These are phyloP conservation scores for Butastur rufipennis DNA, from an alignment of 2,113 vertebrate genomes.

Conservation along the genomic window DNA sequence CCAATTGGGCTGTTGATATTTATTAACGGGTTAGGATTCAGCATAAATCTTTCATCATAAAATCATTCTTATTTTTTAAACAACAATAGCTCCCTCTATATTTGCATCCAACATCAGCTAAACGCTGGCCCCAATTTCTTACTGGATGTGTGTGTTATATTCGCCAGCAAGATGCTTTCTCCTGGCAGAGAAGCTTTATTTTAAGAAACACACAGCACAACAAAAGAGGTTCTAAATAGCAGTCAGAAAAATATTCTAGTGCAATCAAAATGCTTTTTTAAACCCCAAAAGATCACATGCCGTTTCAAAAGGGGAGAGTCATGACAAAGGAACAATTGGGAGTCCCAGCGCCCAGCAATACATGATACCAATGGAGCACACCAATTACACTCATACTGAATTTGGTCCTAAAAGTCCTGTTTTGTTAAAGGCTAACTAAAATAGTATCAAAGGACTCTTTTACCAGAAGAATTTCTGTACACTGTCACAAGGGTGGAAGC, in stretches of 20 bases:
- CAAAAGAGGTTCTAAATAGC: constrained; percentile 38
- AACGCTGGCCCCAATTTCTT: not conserved
- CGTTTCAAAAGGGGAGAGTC: not conserved
- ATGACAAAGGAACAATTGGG: not conserved
- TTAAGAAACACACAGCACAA: constrained; percentile 43
- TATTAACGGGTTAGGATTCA: constrained; percentile 30
- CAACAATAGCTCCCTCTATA: not conserved
- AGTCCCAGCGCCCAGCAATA: not conserved
- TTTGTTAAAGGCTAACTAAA: not conserved
- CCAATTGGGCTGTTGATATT: not conserved
- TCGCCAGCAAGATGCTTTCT: constrained; percentile 16
- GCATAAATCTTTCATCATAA: not conserved
- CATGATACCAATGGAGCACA: not conserved
- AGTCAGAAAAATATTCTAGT: not conserved
- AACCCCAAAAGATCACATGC: not conserved
- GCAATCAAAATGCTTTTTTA: constrained; percentile 25
- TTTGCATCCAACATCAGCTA: constrained; percentile 1
- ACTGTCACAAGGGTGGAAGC: constrained; percentile 40
- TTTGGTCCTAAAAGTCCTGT: not conserved
- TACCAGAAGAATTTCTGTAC: constrained; percentile 21
- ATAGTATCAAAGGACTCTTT: not conserved
- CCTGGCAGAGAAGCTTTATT: constrained; percentile 29
- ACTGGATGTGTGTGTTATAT: not conserved
- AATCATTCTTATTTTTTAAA: constrained; percentile 6
- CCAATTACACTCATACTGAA: not conserved